A percentile compares a stretch with the other conserved stretches of the same genome.
Conservation (phyloP, 2,888 invertebrate genomes). For the Pasiphila rectangulata region DNA sequence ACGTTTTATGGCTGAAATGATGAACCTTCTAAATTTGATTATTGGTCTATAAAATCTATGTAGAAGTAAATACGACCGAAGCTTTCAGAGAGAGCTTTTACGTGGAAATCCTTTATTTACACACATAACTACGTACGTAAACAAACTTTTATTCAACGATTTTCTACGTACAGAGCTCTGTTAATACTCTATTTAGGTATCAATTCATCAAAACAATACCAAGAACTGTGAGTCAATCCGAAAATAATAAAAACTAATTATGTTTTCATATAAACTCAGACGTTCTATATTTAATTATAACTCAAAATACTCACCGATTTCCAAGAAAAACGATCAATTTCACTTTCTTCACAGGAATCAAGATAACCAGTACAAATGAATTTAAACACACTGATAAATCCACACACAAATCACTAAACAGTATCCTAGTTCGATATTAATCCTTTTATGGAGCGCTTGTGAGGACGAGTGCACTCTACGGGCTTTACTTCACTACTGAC, state of each 20-base stretch:
- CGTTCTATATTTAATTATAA: slow-evolving; percentile 76
- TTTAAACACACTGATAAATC: slow-evolving; percentile 31
- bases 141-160: too few relatives aligned
- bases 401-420: slow-evolving; percentile 52
- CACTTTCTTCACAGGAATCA: slow-evolving; percentile 38
- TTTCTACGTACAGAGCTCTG: too few relatives aligned
- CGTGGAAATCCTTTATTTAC: too few relatives aligned
- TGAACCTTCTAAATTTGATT: too few relatives aligned
- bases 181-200: not conserved
- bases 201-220: slow-evolving; percentile 50
- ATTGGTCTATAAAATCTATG: too few relatives aligned
- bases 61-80: too few relatives aligned
- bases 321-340: slow-evolving; percentile 54
- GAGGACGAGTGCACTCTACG: slow-evolving; percentile 47
- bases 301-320: slow-evolving; percentile 75
- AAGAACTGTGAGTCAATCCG: slow-evolving; percentile 56
- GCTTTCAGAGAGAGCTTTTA: too few relatives aligned
- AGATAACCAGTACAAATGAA: slow-evolving; percentile 40
- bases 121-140: too few relatives aligned
- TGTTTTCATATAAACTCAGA: slow-evolving; percentile 66
- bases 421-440: slow-evolving; percentile 45
- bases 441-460: slow-evolving; percentile 39
- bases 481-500: slow-evolving; percentile 65
- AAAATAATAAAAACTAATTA: slow-evolving; percentile 67
- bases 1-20: too few relatives aligned